Conservation (phyloP, 2,113 vertebrate genomes). For the Pseudorasbora parva region DNA sequence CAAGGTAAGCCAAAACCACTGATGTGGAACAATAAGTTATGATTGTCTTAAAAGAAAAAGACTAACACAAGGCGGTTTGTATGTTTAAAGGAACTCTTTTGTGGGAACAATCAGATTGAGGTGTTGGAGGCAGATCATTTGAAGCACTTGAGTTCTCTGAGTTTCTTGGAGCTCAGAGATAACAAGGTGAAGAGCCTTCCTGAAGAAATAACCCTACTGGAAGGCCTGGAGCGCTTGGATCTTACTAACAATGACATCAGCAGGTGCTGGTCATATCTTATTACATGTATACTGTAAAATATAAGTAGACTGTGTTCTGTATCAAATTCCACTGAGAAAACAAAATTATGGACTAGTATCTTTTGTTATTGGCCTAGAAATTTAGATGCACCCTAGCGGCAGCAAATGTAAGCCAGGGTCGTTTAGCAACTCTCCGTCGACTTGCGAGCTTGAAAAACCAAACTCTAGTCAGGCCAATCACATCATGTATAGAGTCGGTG, state of each 20-base stretch:
- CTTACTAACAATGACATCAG: conserved; percentile 92
- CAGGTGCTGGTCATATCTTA: conserved; percentile 71
- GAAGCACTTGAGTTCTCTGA: conserved; percentile 80
- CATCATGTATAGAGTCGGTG: too few relatives aligned
- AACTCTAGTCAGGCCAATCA: too few relatives aligned
- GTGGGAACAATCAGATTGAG: conserved; percentile 94
- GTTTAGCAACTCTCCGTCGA: too few relatives aligned
- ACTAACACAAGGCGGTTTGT: neutral
- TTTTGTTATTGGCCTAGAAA: too few relatives aligned
- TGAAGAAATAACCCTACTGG: conserved; percentile 83
- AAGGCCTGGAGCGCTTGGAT: conserved; percentile 88
- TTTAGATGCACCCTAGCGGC: too few relatives aligned
- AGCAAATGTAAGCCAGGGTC: too few relatives aligned
- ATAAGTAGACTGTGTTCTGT: neutral
- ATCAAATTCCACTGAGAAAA: neutral
- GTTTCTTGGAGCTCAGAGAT: conserved; percentile 89
- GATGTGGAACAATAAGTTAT: neutral
- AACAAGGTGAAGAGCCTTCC: conserved; percentile 91
- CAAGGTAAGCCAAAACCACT: conserved; percentile 77
- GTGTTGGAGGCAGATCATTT: conserved; percentile 80
- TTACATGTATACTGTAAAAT: neutral
- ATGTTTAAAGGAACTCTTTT: conserved; percentile 83
- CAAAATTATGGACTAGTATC: neutral
- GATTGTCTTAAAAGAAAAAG: neutral
- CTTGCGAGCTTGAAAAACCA: too few relatives aligned